Conservation (phyloP, 1,140 invertebrate species). For the Pseudachorutes palmiensis region DNA sequence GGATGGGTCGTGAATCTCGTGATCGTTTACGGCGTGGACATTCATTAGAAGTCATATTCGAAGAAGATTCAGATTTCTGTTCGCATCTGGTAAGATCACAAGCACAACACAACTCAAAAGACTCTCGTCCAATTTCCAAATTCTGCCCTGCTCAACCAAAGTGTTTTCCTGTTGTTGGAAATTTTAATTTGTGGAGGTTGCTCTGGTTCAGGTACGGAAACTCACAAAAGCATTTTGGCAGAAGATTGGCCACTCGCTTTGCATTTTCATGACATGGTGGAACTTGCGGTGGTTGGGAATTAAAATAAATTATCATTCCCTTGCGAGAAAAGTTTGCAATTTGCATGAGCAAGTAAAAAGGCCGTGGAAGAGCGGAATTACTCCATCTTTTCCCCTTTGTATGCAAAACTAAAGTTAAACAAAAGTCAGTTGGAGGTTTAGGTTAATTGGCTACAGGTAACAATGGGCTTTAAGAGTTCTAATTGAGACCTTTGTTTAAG, state of each 20-base stretch:
- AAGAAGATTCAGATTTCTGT: slow-evolving; percentile 39
- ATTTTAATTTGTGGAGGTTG: no score
- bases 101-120: no score
- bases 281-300: background rate
- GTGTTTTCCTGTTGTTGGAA: no score
- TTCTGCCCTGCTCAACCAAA: no score
- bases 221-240: no score
- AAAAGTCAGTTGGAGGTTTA: background rate
- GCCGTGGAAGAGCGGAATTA: background rate
- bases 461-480: no score
- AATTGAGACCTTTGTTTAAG: slow-evolving; percentile 12
- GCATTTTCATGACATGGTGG: no score
- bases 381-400: background rate
- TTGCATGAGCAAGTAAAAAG: background rate
- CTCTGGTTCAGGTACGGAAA: no score
- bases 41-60: slow-evolving; percentile 41
- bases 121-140: no score
- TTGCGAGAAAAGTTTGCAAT: background rate
- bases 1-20: slow-evolving; percentile 39
- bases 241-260: no score
- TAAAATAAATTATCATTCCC: background rate
- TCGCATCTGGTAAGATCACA: slow-evolving; percentile 35
- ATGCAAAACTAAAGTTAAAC: background rate
- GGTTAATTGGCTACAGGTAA: no score
- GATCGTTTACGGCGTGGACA: slow-evolving; percentile 39